Evolutionary conservation across 2,113 vertebrate species (phyloP).

Genomic region (Ursus arctos): DNA sequence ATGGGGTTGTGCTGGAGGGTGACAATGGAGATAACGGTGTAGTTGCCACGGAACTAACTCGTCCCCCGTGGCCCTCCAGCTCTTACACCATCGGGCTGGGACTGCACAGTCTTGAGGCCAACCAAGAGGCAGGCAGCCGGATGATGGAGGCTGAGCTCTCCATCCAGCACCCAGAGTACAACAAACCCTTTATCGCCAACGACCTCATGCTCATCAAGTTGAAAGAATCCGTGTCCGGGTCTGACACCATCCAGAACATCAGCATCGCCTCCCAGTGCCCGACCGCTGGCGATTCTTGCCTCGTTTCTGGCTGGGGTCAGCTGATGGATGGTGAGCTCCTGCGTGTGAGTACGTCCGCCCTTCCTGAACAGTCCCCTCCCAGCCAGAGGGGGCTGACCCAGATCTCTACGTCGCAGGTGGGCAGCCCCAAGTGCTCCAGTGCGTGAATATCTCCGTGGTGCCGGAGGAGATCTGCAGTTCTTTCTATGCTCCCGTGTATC

Average conservation of each 20-base stretch:
- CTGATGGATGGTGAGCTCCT: background rate
- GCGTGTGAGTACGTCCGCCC: accelerated
- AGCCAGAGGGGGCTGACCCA: background rate
- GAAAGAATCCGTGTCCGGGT: background rate
- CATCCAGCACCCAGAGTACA: slow-evolving; percentile 65
- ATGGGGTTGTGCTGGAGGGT: background rate
- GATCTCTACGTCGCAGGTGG: background rate
- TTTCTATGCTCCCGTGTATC: background rate
- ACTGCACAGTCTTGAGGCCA: slow-evolving; percentile 48
- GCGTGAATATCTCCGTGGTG: slow-evolving; percentile 38
- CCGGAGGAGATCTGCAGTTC: background rate
- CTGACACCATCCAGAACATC: slow-evolving; percentile 52
- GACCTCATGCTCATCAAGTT: slow-evolving; percentile 73
- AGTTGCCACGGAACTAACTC: background rate
- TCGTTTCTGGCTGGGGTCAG: slow-evolving; percentile 80
- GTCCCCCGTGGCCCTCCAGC: background rate
- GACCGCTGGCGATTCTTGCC: slow-evolving; percentile 36
- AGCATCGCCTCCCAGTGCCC: slow-evolving; percentile 52
- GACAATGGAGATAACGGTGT: no score
- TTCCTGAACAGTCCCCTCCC: accelerated
- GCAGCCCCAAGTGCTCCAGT: slow-evolving; percentile 62
- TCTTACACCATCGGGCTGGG: slow-evolving; percentile 67
- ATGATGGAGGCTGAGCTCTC: background rate
- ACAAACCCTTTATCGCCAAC: slow-evolving; percentile 45
- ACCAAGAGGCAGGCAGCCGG: slow-evolving; percentile 47